These are phyloP conservation scores for Amphipyra tragopoginis DNA, from an alignment of 2,888 invertebrate genomes.

Conservation along the genomic window DNA sequence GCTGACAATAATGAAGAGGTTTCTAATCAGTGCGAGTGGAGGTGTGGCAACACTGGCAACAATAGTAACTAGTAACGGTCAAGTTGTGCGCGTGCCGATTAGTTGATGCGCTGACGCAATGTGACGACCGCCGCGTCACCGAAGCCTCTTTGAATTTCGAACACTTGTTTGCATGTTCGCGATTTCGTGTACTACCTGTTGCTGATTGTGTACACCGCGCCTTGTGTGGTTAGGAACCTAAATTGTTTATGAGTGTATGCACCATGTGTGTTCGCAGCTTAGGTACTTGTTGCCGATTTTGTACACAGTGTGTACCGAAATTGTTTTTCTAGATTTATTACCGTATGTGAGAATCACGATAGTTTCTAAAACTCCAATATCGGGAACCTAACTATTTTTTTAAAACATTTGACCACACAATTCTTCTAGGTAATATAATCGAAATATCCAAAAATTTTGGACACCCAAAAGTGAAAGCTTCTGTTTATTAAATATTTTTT, in stretches of 20 bases:
- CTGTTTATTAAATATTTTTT: neutral
- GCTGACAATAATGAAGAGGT: constrained; percentile 22
- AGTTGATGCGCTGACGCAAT: constrained; percentile 53
- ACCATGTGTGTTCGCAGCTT: too few species aligned
- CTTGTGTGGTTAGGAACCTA: too few species aligned
- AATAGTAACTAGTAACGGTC: constrained; percentile 30
- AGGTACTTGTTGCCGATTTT: neutral
- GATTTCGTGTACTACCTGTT: too few species aligned
- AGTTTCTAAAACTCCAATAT: too few species aligned
- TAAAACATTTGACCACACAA: too few species aligned
- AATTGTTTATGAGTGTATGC: too few species aligned
- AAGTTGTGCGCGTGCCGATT: constrained; percentile 44
- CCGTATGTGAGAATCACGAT: too few species aligned
- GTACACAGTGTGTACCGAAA: neutral
- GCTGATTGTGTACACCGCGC: too few species aligned
- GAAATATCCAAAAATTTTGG: constrained; percentile 8
- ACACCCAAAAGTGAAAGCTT: too few species aligned
- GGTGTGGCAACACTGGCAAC: constrained; percentile 28
- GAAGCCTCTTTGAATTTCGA: constrained; percentile 24
- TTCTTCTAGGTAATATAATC: constrained; percentile 2
- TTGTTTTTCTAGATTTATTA: too few species aligned
- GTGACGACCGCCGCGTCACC: constrained; percentile 23
- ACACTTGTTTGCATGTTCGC: neutral
- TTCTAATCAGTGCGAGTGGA: constrained; percentile 39
- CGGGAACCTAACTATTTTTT: too few species aligned